Evolutionary conservation across 2,113 vertebrate genomes (phyloP).

Genomic region (Eurypyga helias): DNA sequence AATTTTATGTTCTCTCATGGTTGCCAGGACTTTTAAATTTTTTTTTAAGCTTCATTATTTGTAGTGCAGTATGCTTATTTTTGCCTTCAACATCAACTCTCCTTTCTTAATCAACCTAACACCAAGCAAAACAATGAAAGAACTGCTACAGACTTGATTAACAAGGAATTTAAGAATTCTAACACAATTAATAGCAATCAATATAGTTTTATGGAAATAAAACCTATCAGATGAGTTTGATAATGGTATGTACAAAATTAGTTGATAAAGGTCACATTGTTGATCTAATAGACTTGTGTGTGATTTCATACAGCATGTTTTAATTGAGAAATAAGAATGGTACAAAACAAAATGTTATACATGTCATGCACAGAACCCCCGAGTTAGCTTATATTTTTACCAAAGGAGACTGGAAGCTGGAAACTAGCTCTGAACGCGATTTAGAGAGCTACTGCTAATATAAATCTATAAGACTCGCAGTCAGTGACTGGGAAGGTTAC

Average conservation of each 20-base stretch:
- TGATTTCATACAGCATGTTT: neutral
- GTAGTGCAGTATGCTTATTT: neutral
- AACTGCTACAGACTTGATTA: neutral
- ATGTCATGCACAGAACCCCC: neutral
- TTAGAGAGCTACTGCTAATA: neutral
- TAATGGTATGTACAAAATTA: neutral
- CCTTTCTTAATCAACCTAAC: neutral
- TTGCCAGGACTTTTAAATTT: neutral
- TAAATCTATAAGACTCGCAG: neutral
- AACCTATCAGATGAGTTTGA: neutral
- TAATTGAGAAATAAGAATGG: neutral
- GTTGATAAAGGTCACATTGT: neutral
- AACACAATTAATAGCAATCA: neutral
- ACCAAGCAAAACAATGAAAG: neutral
- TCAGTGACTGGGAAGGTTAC: neutral
- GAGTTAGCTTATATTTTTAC: neutral
- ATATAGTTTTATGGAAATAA: neutral
- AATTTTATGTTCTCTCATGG: neutral
- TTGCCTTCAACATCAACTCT: neutral
- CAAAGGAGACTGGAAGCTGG: neutral
- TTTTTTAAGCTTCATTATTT: neutral
- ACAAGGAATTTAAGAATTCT: neutral
- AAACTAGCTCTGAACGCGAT: neutral
- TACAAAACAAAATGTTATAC: neutral
- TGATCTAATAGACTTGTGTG: neutral